phyloP scores from a whole-genome alignment of 1,140 invertebrate species.

The Laupala kohalensis region DNA sequence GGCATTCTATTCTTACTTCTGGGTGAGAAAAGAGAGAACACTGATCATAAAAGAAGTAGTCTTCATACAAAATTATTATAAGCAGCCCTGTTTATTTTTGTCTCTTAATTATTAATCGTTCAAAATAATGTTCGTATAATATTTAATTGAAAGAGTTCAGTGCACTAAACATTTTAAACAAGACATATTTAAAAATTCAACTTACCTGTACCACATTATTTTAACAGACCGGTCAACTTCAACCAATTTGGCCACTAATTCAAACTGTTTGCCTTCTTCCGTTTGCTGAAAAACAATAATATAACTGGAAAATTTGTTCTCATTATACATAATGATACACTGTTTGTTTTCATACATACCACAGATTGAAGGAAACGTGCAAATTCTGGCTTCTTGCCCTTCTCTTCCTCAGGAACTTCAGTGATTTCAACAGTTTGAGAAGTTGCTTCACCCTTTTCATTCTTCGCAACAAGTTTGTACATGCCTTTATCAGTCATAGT shows the following conservation, averaged over 20 bases:
- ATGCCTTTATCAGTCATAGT: conserved; percentile 67
- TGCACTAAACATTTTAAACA: not conserved
- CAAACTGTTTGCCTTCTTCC: conserved; percentile 61
- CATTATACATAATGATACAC: not conserved
- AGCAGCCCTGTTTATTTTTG: too few species aligned
- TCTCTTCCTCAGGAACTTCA: conserved; percentile 60
- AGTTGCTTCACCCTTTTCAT: conserved; percentile 83
- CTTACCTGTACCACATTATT: conserved; percentile 72
- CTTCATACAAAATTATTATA: too few species aligned
- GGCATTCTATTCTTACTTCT: too few species aligned
- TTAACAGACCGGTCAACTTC: conserved; percentile 60
- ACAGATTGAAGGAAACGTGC: conserved; percentile 56
- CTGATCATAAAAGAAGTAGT: too few species aligned
- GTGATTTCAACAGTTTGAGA: conserved; percentile 79
- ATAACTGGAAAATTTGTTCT: too few species aligned
- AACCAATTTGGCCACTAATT: conserved; percentile 59
- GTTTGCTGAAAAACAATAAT: conserved; percentile 37
- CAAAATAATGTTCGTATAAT: not conserved
- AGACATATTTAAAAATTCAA: conserved; percentile 9
- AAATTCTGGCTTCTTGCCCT: conserved; percentile 35
- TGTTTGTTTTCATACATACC: conserved; percentile 42
- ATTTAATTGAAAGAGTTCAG: not conserved
- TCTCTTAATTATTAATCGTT: too few species aligned
- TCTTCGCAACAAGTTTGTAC: conserved; percentile 82
- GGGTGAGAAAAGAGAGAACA: too few species aligned